These are phyloP conservation scores for Cephus sareptanus DNA, from an alignment of 2,888 invertebrate species.

Conservation along the genomic window DNA sequence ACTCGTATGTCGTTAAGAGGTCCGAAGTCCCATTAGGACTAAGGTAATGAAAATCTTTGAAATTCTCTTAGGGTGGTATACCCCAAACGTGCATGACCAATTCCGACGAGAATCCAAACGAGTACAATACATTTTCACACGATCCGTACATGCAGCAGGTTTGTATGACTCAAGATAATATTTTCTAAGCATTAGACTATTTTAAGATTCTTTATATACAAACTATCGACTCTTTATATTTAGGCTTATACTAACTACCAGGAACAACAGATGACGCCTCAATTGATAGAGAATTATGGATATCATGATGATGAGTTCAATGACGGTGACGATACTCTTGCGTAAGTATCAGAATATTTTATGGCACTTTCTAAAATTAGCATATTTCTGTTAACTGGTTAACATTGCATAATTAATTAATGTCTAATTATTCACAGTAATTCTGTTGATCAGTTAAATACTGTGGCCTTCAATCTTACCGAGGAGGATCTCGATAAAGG, in stretches of 20 bases:
- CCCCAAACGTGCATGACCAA: conserved; percentile 37
- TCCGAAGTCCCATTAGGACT: not conserved
- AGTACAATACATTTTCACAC: conserved; percentile 45
- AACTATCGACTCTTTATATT: conserved; percentile 10
- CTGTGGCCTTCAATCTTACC: conserved; percentile 65
- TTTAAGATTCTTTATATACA: conserved; percentile 35
- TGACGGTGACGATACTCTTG: conserved; percentile 70
- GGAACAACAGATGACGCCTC: conserved; percentile 72
- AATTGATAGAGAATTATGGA: conserved; percentile 73
- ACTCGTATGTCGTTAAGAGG: too few relatives aligned
- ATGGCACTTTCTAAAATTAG: conserved; percentile 15
- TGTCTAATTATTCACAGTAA: conserved; percentile 51
- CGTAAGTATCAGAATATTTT: conserved; percentile 62
- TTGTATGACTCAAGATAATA: not conserved
- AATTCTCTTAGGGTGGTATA: conserved; percentile 38
- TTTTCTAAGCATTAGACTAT: not conserved
- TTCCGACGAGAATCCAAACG: conserved; percentile 48
- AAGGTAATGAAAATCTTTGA: not conserved
- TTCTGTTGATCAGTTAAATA: conserved; percentile 59
- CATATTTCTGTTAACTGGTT: not conserved
- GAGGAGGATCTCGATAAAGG: conserved; percentile 67
- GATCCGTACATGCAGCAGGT: conserved; percentile 42
- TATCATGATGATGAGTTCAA: conserved; percentile 74
- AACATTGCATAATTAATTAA: conserved; percentile 1
- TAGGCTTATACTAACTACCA: conserved; percentile 73